Percentiles rank a stretch among this genome's conserved stretches.
These are phyloP conservation scores for Drosophila equinoxialis DNA, from an alignment of 1,140 invertebrate genomes.

Conservation along the genomic window DNA sequence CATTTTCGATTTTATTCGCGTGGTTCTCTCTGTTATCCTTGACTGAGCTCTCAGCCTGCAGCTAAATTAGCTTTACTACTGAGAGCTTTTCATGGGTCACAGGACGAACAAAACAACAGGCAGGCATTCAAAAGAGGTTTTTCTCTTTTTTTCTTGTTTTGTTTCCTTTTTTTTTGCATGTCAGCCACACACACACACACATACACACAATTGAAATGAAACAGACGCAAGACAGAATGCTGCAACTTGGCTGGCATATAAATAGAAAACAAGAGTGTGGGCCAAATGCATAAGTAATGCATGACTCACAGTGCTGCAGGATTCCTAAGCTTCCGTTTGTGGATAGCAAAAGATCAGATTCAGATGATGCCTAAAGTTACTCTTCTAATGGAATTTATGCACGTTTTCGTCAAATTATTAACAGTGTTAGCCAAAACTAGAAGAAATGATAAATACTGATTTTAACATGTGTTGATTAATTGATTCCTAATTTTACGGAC, in stretches of 20 bases:
- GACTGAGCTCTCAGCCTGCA: constrained; percentile 53
- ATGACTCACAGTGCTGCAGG: not conserved
- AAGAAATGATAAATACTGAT: too few relatives aligned
- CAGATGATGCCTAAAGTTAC: too few relatives aligned
- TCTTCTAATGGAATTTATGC: too few relatives aligned
- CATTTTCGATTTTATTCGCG: constrained; percentile 58
- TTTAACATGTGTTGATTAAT: too few relatives aligned
- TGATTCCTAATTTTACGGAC: too few relatives aligned
- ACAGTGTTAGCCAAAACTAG: too few relatives aligned
- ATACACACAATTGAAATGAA: constrained; percentile 69
- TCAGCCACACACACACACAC: constrained; percentile 47
- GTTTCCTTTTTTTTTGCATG: not conserved
- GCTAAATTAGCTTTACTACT: constrained; percentile 61
- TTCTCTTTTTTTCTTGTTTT: not conserved
- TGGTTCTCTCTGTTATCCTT: constrained; percentile 43
- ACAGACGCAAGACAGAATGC: constrained; percentile 50
- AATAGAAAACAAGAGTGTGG: constrained; percentile 33
- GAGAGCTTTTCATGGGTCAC: constrained; percentile 45
- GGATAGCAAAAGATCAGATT: not conserved
- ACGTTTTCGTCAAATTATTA: too few relatives aligned
- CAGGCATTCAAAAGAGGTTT: constrained; percentile 13
- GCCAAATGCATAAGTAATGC: constrained; percentile 10
- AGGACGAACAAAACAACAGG: constrained; percentile 22
- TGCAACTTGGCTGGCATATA: constrained; percentile 40
- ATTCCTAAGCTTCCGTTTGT: not conserved